Evolutionary conservation across 2,888 invertebrate species (phyloP), one percentile per base, ranked within the genome.

Genomic region (Chironomus riparius): DNA sequence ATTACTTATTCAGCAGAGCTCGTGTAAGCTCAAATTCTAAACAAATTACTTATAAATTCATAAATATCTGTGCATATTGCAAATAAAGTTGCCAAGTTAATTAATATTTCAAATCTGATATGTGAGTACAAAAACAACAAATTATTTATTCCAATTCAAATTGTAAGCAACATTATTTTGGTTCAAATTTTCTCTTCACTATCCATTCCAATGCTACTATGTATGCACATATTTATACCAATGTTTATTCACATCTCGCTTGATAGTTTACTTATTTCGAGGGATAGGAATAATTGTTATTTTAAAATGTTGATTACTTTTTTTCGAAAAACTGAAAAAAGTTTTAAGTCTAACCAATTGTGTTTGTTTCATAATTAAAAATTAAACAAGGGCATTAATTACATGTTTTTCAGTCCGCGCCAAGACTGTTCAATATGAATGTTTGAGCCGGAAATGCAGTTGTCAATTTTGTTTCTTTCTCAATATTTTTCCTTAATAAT

Each of bases 361-460:
- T 21, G 38, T 38, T 38, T 65, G 13, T 65, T 65, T 65, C 65
- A 22, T 65, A 65, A 65, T 65, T 65, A 56, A 65, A 50, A 65
- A 65, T 65, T 65, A 65, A 65, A 65, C 65, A 65, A 65, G 65
- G 65, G 21, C 22, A 65, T 65, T 62, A 21, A 65, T 65, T 22
- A 65, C 65, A 65, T 24, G 24, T 22, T 65, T 4, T 65, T 21
- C 13, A 24, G 21, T n/a, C 15, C 56, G 56, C 56, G 56, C 56
- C 56, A 56, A 56, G 56, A 56, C 15, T 15, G n/a, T 18, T 56
- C 56, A 18, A 38, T 38, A 38, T 56, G 56, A 56, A 21, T 65
- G 18, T 65, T 65, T 65, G 65, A 65, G 21, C 18, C 18, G 65
- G 65, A 65, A 65, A 65, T 65, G 65, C 65, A 65, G 24, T 65